These are phyloP conservation scores for Colaptes auratus DNA, from an alignment of 2,113 vertebrate genomes.

Conservation along the genomic window DNA sequence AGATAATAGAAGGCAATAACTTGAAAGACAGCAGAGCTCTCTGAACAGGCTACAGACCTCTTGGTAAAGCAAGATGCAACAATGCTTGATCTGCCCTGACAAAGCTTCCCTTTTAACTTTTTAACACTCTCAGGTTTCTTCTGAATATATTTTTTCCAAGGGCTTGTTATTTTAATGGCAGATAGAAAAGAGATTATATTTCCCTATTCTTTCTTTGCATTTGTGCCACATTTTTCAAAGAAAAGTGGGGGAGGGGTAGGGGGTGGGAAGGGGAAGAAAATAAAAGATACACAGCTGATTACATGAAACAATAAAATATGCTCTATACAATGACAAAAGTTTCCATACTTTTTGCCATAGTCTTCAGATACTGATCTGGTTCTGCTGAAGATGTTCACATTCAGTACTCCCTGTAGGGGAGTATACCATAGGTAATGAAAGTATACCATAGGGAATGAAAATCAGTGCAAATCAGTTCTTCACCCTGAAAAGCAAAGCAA, in stretches of 20 bases:
- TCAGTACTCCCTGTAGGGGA: background rate
- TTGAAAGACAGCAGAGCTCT: background rate
- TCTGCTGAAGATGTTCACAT: background rate
- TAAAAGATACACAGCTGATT: background rate
- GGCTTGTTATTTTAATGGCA: background rate
- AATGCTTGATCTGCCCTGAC: background rate
- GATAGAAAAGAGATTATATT: background rate
- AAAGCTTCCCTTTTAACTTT: background rate
- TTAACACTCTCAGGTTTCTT: background rate
- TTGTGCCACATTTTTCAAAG: background rate
- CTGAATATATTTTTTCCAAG: background rate
- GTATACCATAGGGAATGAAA: background rate
- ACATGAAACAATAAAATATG: background rate
- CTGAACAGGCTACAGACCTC: background rate
- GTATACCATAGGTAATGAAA: too few species aligned
- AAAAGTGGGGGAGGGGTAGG: background rate
- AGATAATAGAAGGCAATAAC: background rate
- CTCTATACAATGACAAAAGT: background rate
- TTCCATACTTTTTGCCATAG: background rate
- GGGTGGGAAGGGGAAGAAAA: background rate
- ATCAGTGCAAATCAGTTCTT: background rate
- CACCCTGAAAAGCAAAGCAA: background rate
- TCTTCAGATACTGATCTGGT: fast-evolving
- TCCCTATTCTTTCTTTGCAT: background rate
- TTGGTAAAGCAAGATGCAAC: background rate